Evolutionary conservation across 2,888 invertebrate species (phyloP), one percentile per base, ranked within the genome.

Genomic region (Melanostoma scalare): DNA sequence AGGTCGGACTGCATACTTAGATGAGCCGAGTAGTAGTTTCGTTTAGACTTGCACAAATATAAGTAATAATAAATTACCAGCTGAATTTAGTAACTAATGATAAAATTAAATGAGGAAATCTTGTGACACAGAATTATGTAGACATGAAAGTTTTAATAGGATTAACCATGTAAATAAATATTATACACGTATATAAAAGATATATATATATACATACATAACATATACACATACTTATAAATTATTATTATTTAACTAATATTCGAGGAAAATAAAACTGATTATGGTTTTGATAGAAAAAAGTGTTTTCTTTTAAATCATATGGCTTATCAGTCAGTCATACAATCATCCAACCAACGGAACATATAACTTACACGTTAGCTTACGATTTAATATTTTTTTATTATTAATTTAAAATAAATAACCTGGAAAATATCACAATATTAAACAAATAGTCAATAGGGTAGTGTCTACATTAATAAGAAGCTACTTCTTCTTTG

Each of bases 1-100:
- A 20, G 87, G 87, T 20, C 89, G 91, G 65, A 91, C 92, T 67
- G 91, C 93, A 67, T 94, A 93, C 89, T 90, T 94, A 85, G 94
- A 94, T 87, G 93, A 94, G 87, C 92, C 94, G 4, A 93, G 93
- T 85, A 94, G 94, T 90, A 94, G 94, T 91, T 94, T 94, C 91
- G 94, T 94, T 84, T 94, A 89, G 91, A 8, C 9, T 48, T 20
- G 20, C 20, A 10, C 2, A 58, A 38, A 35, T 67, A 40, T 38
- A 33, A 68, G 46, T 46, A 33, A 31, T 71, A 4, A 44, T 61
- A 8, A 63, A 38, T 63, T 30, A 60, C 44, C 67, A 75, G 69
- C 74, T 71, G 69, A 74, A 40, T 44, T n/a, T 46, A 67, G 30
- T 33, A 4, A 71, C n/a, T 50, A 6, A 50, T 44, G 61, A 31